Evolutionary conservation across 2,113 vertebrate species (phyloP).

Genomic region (Antennarius striatus): DNA sequence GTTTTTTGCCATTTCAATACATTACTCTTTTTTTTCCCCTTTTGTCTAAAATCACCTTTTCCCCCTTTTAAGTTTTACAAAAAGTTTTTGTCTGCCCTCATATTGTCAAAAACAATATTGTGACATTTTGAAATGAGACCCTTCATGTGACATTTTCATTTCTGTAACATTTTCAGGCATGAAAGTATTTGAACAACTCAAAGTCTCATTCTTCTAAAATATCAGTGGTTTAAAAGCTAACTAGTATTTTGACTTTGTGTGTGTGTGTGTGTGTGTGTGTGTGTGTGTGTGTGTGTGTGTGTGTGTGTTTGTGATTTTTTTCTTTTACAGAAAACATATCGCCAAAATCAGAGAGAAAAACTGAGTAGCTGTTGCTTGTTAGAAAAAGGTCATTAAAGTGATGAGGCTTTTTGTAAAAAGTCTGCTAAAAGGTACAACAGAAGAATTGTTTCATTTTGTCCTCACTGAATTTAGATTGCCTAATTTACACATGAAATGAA

Average conservation of each 20-base stretch:
- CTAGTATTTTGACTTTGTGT: background rate
- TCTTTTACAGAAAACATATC: conserved; percentile 16
- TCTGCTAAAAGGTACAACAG: conserved; percentile 49
- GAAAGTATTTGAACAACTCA: conserved; percentile 7
- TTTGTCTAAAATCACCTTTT: too few species aligned
- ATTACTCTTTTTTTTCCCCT: background rate
- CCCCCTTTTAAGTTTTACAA: too few species aligned
- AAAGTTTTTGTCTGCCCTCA: background rate
- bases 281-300: too few species aligned
- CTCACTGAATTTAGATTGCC: conserved; percentile 70
- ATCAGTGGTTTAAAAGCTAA: conserved; percentile 21
- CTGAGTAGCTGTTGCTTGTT: conserved; percentile 22
- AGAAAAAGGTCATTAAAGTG: conserved; percentile 43
- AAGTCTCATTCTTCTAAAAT: conserved; percentile 25
- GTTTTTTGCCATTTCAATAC: too few species aligned
- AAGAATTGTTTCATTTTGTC: conserved; percentile 41
- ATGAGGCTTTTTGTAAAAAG: conserved; percentile 56
- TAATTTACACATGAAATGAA: conserved; percentile 68
- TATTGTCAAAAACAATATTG: conserved; percentile 16
- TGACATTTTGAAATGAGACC: conserved; percentile 25
- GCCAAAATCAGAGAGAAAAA: conserved; percentile 28
- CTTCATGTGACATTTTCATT: conserved; percentile 25
- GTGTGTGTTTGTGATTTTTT: conserved; percentile 18
- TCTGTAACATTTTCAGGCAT: conserved; percentile 16
- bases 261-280: background rate